phyloP scores from a whole-genome alignment of 2,797 vertebrate genomes.

The Artibeus jamaicensis region DNA sequence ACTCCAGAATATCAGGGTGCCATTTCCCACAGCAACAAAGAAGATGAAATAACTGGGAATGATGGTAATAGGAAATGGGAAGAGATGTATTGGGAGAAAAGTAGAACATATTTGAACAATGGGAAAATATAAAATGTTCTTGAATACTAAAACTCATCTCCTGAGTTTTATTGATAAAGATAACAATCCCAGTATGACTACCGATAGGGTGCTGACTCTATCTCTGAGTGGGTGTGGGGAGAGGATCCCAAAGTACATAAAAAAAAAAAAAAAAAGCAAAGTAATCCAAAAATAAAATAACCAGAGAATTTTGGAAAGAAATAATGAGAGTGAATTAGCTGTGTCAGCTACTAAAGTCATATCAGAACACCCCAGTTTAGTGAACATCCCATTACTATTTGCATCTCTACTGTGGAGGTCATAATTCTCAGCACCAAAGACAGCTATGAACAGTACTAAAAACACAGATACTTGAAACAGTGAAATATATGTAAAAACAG shows the following conservation, averaged over 20 bases:
- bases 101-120: neutral
- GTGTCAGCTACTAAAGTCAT: neutral
- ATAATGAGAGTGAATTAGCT: neutral
- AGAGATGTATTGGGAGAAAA: neutral
- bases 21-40: neutral
- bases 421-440: neutral
- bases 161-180: neutral
- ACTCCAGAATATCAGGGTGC: neutral
- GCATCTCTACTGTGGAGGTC: neutral
- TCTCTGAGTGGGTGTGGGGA: neutral
- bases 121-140: neutral
- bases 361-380: neutral
- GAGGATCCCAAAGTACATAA: neutral
- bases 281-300: neutral
- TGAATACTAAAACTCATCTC: neutral
- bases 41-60: neutral
- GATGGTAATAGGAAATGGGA: neutral
- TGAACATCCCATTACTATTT: neutral
- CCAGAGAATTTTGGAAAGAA: neutral
- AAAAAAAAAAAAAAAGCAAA: neutral
- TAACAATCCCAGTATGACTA: neutral
- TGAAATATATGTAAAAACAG: too few species aligned
- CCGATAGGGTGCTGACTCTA: neutral
- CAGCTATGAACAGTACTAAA: neutral
- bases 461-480: neutral